Percentiles rank a stretch among this genome's conserved stretches.
Conservation (phyloP, 2,113 vertebrate genomes). For the Cnemophilus loriae region DNA sequence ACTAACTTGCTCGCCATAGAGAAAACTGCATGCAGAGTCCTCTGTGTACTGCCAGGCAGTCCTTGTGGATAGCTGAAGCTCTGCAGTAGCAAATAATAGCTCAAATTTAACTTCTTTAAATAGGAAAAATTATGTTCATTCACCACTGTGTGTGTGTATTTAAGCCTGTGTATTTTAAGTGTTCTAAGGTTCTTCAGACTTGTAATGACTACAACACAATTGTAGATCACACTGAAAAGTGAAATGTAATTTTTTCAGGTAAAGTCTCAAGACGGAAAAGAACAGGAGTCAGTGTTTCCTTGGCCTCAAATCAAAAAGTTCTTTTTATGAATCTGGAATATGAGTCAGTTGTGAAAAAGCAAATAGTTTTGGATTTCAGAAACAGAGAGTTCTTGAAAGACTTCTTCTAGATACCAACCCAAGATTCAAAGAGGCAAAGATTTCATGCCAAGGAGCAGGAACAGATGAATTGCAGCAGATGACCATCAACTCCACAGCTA, state of each 20-base stretch:
- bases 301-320: not conserved
- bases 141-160: not conserved
- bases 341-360: not conserved
- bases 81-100: not conserved
- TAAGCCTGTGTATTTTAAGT: not conserved
- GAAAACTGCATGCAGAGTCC: not conserved
- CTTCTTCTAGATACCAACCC: accelerated
- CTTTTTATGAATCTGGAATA: not conserved
- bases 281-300: not conserved
- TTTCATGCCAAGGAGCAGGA: not conserved
- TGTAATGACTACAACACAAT: not conserved
- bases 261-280: not conserved
- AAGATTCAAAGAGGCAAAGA: not conserved
- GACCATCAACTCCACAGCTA: not conserved
- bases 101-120: not conserved
- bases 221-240: not conserved
- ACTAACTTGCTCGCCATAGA: not conserved
- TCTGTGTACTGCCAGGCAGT: not conserved
- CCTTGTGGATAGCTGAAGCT: not conserved
- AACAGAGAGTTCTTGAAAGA: not conserved
- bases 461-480: not conserved
- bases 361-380: not conserved
- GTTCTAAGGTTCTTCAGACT: not conserved
- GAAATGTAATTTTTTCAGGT: not conserved
- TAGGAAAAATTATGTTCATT: not conserved